Conservation (phyloP, 2,113 vertebrate species). For the Donacobius atricapilla region DNA sequence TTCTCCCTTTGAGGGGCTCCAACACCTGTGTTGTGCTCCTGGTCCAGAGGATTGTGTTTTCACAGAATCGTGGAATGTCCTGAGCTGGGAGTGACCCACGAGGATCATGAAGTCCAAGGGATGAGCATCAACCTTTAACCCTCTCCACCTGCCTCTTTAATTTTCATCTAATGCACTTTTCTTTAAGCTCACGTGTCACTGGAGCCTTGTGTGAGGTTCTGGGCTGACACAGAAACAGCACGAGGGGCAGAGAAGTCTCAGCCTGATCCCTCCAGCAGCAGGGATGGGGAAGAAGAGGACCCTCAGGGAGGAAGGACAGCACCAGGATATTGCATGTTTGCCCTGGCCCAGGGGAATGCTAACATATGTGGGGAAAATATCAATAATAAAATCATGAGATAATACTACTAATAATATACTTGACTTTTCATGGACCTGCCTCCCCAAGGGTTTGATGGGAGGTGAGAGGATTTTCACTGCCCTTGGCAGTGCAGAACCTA, state of each 20-base stretch:
- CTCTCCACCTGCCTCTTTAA: fast-evolving
- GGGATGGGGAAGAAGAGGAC: not conserved
- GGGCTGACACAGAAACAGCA: not conserved
- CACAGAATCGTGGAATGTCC: not conserved
- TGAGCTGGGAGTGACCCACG: fast-evolving
- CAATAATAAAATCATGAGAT: not conserved
- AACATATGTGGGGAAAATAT: fast-evolving
- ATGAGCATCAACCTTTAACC: not conserved
- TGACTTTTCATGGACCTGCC: not conserved
- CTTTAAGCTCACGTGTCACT: not conserved
- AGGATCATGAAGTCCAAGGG: not conserved
- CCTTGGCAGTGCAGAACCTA: not conserved
- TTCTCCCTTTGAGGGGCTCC: not conserved
- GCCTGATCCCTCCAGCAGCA: not conserved
- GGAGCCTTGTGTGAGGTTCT: not conserved
- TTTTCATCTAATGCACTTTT: not conserved
- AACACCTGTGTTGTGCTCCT: not conserved
- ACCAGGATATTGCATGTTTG: not conserved
- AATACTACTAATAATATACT: not conserved
- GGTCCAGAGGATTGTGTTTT: not conserved
- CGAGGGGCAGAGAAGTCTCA: fast-evolving
- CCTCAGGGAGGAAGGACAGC: not conserved
- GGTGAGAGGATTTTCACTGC: not conserved
- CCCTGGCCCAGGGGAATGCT: not conserved
- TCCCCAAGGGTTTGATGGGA: not conserved